Evolutionary conservation across 2,888 invertebrate genomes (phyloP), one percentile per base, ranked within the genome.

Genomic region (Acronicta aceris): DNA sequence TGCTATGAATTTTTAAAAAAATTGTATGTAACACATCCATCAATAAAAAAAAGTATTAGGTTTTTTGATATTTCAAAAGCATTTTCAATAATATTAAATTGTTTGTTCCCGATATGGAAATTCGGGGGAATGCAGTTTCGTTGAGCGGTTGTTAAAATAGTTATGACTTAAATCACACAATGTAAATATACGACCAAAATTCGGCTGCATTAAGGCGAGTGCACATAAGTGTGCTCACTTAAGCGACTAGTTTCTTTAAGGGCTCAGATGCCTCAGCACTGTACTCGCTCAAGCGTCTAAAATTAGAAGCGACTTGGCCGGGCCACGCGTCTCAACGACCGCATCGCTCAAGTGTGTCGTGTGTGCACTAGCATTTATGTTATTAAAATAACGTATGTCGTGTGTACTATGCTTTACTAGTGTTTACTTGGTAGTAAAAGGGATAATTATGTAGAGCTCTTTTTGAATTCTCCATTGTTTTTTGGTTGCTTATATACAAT

Each of bases 261-360:
- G 57, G 51, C 45, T 46, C 57, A 45, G 74, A 56, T 67, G 69
- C 51, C 55, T 54, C 27, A 33, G 33, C 71, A 17, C 42, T 41
- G 27, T 12, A 68, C 52, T 67, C 21, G 48, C 36, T 54, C 41
- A 21, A 52, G 58, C 48, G 48, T 48, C 51, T 58, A 50, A 49
- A 73, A 69, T 73, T 69, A 69, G 73, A 60, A 40, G 73, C 55
- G 55, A 59, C 53, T 47, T 50, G 59, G 12, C 50, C 52, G 17
- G 46, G 43, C 21, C 43, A 10, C 17, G 41, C 50, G 33, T 47
- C 71, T 43, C 21, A 48, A 50, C 61, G 50, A 51, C 58, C 27
- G 27, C 69, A 68, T 69, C 15, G 62, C 69, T 70, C 62, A 57
- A 70, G 21, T 21, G 70, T 54, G 53, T n/a, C 36, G 36, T 15